phyloP scores from a whole-genome alignment of 2,888 invertebrate genomes.

The Amphipyra tragopoginis region DNA sequence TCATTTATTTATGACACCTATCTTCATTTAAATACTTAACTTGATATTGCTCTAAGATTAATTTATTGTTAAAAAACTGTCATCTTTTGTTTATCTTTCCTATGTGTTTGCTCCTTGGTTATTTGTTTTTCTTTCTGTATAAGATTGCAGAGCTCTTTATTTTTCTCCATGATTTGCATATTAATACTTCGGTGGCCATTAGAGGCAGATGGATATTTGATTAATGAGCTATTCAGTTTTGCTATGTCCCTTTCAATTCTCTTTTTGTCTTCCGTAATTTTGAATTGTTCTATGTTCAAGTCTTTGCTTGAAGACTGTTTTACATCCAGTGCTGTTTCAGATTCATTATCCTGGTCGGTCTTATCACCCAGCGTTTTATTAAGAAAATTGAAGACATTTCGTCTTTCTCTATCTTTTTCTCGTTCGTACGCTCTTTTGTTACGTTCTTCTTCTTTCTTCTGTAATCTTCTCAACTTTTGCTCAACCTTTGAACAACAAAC shows the following conservation, averaged over 20 bases:
- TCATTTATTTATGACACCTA: constrained; percentile 28
- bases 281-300: constrained; percentile 93
- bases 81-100: constrained; percentile 94
- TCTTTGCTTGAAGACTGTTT: constrained; percentile 91
- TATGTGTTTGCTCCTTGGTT: constrained; percentile 92
- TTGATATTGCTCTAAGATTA: constrained; percentile 5
- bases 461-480: constrained; percentile 91
- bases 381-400: constrained; percentile 94
- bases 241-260: constrained; percentile 92
- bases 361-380: constrained; percentile 91
- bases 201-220: constrained; percentile 90
- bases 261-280: constrained; percentile 92
- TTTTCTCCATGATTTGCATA: constrained; percentile 90
- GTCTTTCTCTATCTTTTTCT: constrained; percentile 90
- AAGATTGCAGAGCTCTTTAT: constrained; percentile 90
- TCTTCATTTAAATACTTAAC: constrained; percentile 29
- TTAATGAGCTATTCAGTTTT: constrained; percentile 91
- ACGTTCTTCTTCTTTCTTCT: constrained; percentile 91
- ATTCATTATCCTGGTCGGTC: constrained; percentile 58
- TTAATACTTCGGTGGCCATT: constrained; percentile 91
- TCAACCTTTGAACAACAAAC: constrained; percentile 85
- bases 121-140: constrained; percentile 91
- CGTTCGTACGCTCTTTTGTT: constrained; percentile 92
- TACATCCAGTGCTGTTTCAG: constrained; percentile 69
- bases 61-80: constrained; percentile 91